These are phyloP conservation scores for Ochropleura plecta DNA, from an alignment of 2,888 invertebrate genomes.

Conservation along the genomic window DNA sequence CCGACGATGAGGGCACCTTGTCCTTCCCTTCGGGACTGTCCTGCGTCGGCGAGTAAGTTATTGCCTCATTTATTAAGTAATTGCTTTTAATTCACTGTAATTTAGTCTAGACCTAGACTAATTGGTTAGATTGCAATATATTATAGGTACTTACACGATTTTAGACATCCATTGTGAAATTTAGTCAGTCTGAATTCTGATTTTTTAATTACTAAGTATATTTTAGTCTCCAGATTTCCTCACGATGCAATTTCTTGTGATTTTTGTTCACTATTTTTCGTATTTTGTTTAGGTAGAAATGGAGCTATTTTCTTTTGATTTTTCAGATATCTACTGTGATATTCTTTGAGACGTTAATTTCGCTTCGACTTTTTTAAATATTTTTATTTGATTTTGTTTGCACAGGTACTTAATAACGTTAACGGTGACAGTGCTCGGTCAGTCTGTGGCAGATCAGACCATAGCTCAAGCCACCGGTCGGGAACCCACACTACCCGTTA, in stretches of 20 bases:
- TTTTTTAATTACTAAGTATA: background rate
- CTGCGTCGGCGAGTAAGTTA: constrained; percentile 72
- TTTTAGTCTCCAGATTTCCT: background rate
- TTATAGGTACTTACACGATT: background rate
- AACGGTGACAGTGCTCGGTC: constrained; percentile 62
- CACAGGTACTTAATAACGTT: constrained; percentile 71
- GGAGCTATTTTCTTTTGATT: no score
- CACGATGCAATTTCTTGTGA: background rate
- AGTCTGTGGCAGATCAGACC: constrained; percentile 59
- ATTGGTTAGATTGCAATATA: background rate
- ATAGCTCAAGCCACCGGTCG: constrained; percentile 61
- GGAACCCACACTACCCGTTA: constrained; percentile 69
- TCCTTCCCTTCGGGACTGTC: constrained; percentile 69
- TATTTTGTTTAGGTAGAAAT: background rate
- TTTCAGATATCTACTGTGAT: background rate
- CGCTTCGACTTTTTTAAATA: background rate
- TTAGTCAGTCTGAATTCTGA: no score
- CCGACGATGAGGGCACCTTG: constrained; percentile 59
- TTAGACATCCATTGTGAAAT: background rate
- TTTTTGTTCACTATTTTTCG: background rate
- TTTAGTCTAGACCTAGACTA: background rate
- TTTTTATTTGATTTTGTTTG: background rate
- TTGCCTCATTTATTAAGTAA: constrained; percentile 21
- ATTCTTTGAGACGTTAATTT: background rate
- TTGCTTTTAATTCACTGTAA: constrained; percentile 27